Percentiles rank a stretch among this genome's conserved stretches.
Conservation (phyloP, 2,113 vertebrate genomes). For the Psephotus haematonotus region DNA sequence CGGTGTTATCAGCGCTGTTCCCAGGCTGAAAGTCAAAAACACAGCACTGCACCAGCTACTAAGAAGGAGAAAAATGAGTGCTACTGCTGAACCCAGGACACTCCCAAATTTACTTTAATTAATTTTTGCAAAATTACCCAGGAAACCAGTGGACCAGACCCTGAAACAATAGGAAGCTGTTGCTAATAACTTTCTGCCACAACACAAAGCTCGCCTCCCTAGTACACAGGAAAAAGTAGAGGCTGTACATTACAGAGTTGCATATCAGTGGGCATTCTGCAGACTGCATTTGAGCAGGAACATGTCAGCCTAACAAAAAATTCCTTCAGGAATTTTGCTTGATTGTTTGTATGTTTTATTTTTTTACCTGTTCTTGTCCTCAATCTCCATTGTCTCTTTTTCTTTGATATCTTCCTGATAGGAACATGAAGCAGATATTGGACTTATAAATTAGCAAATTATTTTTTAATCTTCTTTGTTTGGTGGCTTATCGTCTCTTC, state of each 20-base stretch:
- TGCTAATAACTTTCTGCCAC: neutral
- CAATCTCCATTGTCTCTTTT: constrained; percentile 63
- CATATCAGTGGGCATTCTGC: neutral
- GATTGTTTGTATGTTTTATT: neutral
- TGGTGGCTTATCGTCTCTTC: neutral
- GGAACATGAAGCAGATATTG: constrained; percentile 44
- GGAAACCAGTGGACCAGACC: neutral
- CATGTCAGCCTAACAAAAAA: neutral
- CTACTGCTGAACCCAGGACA: too few species aligned
- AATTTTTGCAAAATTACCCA: neutral
- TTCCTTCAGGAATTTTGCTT: neutral
- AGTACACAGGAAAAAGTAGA: neutral
- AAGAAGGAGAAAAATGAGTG: too few species aligned
- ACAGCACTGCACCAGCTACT: too few species aligned
- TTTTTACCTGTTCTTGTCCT: constrained; percentile 73
- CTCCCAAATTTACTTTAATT: neutral
- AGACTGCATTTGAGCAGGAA: neutral
- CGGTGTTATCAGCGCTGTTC: too few species aligned
- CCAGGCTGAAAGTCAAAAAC: too few species aligned
- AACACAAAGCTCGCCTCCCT: neutral
- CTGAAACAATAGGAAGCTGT: neutral
- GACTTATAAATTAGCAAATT: neutral
- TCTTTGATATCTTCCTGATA: constrained; percentile 1
- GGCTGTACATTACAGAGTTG: neutral
- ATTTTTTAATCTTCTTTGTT: neutral